Percentiles rank a stretch among this genome's conserved stretches.
Evolutionary conservation across 2,888 invertebrate species (phyloP).

Genomic region (Eupithecia centaureata): DNA sequence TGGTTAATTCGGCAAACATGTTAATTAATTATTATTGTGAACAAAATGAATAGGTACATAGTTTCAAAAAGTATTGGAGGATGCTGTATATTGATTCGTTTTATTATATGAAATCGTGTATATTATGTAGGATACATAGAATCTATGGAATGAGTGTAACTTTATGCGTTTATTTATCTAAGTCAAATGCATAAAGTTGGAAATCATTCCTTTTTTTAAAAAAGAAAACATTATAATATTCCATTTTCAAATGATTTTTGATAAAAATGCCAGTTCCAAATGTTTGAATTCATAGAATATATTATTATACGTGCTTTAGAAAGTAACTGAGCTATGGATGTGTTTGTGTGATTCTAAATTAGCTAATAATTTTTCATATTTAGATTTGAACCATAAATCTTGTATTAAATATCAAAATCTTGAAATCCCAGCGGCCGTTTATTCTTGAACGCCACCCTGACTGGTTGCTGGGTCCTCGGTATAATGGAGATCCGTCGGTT

Average conservation of each 20-base stretch:
- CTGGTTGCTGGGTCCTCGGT: slow-evolving; percentile 60
- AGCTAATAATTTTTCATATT: background rate
- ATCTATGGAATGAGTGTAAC: no score
- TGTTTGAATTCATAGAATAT: background rate
- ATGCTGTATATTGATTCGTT: no score
- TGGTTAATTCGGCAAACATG: background rate
- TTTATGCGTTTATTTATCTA: no score
- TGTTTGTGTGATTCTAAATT: background rate
- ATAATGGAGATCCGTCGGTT: slow-evolving; percentile 66
- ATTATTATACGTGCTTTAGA: background rate
- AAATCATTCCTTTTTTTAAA: no score
- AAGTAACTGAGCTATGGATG: background rate
- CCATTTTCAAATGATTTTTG: background rate
- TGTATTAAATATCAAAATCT: slow-evolving; percentile 62
- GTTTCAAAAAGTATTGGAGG: no score
- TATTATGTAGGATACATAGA: no score
- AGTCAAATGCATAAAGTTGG: no score
- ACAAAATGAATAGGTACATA: no score
- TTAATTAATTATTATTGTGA: background rate
- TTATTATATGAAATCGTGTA: no score
- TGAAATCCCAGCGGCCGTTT: slow-evolving; percentile 66
- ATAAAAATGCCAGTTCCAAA: background rate
- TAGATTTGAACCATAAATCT: background rate
- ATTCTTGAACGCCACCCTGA: slow-evolving; percentile 50
- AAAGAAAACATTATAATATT: background rate